Base-by-base conservation (phyloP, 2,888 invertebrate species). In the Erpobdella octoculata region DNA sequence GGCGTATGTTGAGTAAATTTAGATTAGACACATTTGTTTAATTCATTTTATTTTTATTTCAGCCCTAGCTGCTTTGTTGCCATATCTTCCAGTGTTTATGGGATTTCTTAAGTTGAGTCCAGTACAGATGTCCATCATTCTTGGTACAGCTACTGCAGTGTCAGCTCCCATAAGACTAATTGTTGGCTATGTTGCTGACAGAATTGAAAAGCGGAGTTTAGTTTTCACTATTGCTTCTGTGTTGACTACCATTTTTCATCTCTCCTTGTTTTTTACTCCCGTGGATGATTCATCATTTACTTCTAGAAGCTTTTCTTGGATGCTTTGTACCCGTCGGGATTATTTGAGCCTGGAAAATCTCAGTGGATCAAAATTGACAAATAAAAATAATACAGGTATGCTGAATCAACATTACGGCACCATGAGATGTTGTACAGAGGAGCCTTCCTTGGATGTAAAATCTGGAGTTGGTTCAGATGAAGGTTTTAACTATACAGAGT, bases 61-160 rank as follows among this genome's bases (percentile, higher is more conserved):
- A 92, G 92, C 90, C 77, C 85, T 92, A 78, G 91, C 91, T 76
- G 89, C 90, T 78, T 86, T 93, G 75, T 88, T 90, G 79, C 90
- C 92, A 8, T 90, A 91, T 83, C 88, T 93, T 74, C 88, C 90
- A 25, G 85, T 89, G 73, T 91, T 90, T 83, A 90, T 91, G 89
- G 84, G 87, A 75, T 85, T 87, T 73, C 85, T 89, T 75, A 92
- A 92, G 0, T 82, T 93, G 76, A 88, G 89, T 70, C 85, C 88
- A 74, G 87, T 88, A 70, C 91, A 93, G 82, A 88, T 89, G 38
- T 88, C 90, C 28, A 86, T 89, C 72, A 88, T 93, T 78, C 91
- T 90, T 71, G 88, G 90, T 59, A 86, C 91, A 70, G 89, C 91
- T 33, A 90, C 93, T 5, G 87, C 90, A 77, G 86, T 91, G 25